phyloP scores from a whole-genome alignment of 2,113 vertebrate genomes.

The Eolophus roseicapilla region DNA sequence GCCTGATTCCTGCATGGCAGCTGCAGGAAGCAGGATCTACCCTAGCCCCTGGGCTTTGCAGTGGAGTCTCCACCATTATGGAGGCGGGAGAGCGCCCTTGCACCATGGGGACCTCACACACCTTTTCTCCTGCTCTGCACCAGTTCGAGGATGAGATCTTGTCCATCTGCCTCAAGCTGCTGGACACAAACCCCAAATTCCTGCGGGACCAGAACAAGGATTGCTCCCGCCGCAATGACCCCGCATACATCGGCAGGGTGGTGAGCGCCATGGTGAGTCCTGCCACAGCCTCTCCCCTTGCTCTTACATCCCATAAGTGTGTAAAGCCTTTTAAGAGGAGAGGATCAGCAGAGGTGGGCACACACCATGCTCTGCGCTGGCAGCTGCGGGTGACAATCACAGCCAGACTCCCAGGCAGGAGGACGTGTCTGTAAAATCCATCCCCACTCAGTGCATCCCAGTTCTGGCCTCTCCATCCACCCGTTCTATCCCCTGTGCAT shows the following conservation, averaged over 20 bases:
- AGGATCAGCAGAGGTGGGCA: background rate
- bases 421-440: background rate
- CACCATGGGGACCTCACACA: rapidly evolving
- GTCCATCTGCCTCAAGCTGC: slow-evolving; percentile 81
- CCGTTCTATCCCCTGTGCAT: background rate
- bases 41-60: background rate
- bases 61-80: background rate
- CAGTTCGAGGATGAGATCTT: slow-evolving; percentile 85
- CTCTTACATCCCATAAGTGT: rapidly evolving
- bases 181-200: slow-evolving; percentile 87
- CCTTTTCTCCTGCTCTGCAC: background rate
- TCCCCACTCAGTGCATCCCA: background rate
- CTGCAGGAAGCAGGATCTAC: background rate
- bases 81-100: background rate
- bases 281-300: background rate
- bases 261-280: slow-evolving; percentile 88
- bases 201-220: slow-evolving; percentile 73
- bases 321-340: background rate
- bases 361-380: background rate
- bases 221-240: slow-evolving; percentile 76
- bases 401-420: background rate
- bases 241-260: slow-evolving; percentile 82
- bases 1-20: rapidly evolving
- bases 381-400: background rate
- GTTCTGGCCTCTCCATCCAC: background rate